phyloP scores from a whole-genome alignment of 2,888 invertebrate genomes.

The Nezara viridula region DNA sequence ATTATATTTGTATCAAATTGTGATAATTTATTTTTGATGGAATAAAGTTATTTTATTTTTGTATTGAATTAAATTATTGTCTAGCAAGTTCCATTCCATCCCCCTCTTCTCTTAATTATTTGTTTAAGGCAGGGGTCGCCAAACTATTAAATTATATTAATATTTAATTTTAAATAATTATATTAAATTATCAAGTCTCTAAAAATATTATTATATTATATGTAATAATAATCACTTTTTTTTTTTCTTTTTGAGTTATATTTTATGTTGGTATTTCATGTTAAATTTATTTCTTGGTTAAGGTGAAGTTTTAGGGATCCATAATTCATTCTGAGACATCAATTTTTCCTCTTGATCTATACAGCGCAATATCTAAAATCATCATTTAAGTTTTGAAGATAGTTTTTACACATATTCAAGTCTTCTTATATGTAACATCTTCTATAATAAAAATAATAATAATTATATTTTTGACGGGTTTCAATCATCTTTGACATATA shows the following conservation, averaged over 20 bases:
- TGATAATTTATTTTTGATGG: slow-evolving; percentile 28
- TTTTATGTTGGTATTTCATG: not conserved
- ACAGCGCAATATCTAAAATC: not conserved
- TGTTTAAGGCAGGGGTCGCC: not conserved
- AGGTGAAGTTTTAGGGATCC: too few relatives aligned
- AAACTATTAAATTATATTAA: not conserved
- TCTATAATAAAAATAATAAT: not conserved
- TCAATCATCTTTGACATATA: not conserved
- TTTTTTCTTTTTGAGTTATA: not conserved
- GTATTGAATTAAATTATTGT: slow-evolving; percentile 1
- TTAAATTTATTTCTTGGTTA: not conserved
- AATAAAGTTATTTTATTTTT: slow-evolving; percentile 38
- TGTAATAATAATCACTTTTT: not conserved
- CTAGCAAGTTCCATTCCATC: not conserved
- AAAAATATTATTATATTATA: too few relatives aligned
- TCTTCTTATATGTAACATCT: too few relatives aligned
- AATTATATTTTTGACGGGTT: not conserved
- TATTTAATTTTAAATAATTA: too few relatives aligned
- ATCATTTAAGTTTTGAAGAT: not conserved
- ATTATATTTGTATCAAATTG: not conserved
- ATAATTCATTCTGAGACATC: too few relatives aligned
- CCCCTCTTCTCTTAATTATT: not conserved
- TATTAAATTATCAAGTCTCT: too few relatives aligned
- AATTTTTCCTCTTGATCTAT: not conserved
- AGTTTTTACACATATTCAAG: not conserved